Percentiles rank a stretch among this genome's conserved stretches.
phyloP scores from a whole-genome alignment of 2,888 invertebrate species.

The Altica lythri region DNA sequence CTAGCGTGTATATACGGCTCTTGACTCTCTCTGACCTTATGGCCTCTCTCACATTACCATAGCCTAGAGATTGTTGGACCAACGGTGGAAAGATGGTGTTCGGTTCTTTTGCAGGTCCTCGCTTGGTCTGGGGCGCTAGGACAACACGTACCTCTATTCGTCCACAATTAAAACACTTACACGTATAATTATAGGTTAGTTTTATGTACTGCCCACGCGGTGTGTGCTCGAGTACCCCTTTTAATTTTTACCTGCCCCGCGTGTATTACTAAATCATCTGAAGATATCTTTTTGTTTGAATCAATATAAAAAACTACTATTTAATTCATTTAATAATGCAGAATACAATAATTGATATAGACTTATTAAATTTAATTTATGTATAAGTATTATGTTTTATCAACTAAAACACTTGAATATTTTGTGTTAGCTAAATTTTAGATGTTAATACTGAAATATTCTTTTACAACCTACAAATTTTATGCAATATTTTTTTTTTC shows the following conservation, averaged over 20 bases:
- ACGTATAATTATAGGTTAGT: conserved; percentile 57
- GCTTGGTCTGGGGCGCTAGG: conserved; percentile 44
- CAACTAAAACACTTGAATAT: too few relatives aligned
- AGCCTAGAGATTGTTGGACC: conserved; percentile 51
- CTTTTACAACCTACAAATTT: too few relatives aligned
- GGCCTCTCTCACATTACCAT: conserved; percentile 58
- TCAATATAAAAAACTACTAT: too few relatives aligned
- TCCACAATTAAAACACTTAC: conserved; percentile 58
- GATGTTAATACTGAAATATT: too few relatives aligned
- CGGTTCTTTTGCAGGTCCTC: conserved; percentile 30
- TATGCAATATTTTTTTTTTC: too few relatives aligned
- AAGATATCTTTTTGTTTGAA: too few relatives aligned
- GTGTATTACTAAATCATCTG: conserved; percentile 47
- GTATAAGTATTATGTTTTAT: too few relatives aligned
- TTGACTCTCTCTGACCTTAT: conserved; percentile 57
- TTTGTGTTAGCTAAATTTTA: too few relatives aligned
- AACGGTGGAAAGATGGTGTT: conserved; percentile 45
- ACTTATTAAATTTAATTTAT: too few relatives aligned
- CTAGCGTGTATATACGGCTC: conserved; percentile 54
- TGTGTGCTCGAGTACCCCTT: conserved; percentile 44
- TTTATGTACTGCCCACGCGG: conserved; percentile 56
- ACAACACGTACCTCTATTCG: conserved; percentile 53
- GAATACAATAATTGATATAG: too few relatives aligned
- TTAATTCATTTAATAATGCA: too few relatives aligned
- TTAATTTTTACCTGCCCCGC: conserved; percentile 41